Percentiles rank a stretch among this genome's conserved stretches.
Conservation (phyloP, 2,797 vertebrate genomes). For the Chrosomus eos region DNA sequence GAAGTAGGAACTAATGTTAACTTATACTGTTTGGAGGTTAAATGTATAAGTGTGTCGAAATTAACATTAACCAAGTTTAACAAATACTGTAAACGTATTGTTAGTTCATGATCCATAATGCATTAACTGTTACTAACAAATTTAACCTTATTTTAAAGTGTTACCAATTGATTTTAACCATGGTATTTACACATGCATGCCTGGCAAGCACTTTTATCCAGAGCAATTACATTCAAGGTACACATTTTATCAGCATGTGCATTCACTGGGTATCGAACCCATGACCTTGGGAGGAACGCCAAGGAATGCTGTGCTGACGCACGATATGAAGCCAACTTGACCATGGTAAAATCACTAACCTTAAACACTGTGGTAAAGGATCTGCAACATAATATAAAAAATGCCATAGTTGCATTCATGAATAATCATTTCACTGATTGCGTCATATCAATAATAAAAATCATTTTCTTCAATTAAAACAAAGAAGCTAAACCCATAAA, state of each 20-base stretch:
- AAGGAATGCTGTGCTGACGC: not conserved
- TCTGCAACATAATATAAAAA: not conserved
- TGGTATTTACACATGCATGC: not conserved
- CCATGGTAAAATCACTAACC: not conserved
- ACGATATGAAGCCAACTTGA: not conserved
- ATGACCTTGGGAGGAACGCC: not conserved
- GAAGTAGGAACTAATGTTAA: not conserved
- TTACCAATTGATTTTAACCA: not conserved
- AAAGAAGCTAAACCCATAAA: too few relatives aligned
- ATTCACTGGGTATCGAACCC: not conserved
- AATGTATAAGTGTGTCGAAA: not conserved
- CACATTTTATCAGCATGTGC: conserved; percentile 2
- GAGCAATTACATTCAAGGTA: not conserved
- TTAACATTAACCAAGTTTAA: not conserved
- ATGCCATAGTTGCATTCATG: not conserved
- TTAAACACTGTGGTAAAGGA: not conserved
- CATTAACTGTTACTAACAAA: not conserved
- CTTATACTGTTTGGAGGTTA: not conserved
- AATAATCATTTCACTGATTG: not conserved
- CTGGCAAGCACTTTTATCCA: not conserved
- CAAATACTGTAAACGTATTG: not conserved
- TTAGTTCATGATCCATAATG: not conserved
- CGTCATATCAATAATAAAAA: too few relatives aligned
- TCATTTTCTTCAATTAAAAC: not conserved
- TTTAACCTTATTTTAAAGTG: not conserved